Base-by-base conservation (phyloP, 2,888 invertebrate species). In the Ferdinandea cuprea region DNA sequence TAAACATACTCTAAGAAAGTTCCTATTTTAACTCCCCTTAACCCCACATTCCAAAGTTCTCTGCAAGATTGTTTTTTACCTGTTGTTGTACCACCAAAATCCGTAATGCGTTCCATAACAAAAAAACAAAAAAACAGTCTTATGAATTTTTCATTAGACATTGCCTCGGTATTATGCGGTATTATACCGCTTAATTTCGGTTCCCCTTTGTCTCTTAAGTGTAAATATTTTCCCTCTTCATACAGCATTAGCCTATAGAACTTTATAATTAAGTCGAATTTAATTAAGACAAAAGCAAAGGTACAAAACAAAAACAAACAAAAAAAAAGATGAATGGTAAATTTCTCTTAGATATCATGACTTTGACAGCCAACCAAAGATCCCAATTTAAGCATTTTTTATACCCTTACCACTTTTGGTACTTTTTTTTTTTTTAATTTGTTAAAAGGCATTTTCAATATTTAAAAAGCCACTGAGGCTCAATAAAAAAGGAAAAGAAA, bases 181-280 rank as follows among this genome's bases (percentile, higher is more conserved):
- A 61, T n/a, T 13, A 25, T 40, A 21, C 44, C 17, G 21, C 21
- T 21, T 30, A 63, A 15, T 74, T 65, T 65, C 30, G 19, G 56
- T 13, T 65, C 56, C 21, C 8, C 37, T 56, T 65, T 58, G 21
- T 32, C 32, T 35, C 8, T 44, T 61, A n/a, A 13, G 6, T 32
- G 17, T 30, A 44, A 44, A 44, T 17, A 5, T 15, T 28, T 40
- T 32, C 19, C 63, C 28, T 42, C 8, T 48, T 4, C 32, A 9
- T n/a, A 37, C 3, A 11, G n/a, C 11, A 11, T 21, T 58, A 54
- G 71, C 76, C 46, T 59, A 58, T 59, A 42, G 35, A 77, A 81
- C 59, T 77, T 72, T 66, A 46, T 54, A 81, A 77, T 71, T 77
- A 71, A 11, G 66, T 66, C 35, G 40, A 56, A 81, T 77, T 77